Conservation (phyloP, 2,113 vertebrate species). For the Archocentrus centrarchus region DNA sequence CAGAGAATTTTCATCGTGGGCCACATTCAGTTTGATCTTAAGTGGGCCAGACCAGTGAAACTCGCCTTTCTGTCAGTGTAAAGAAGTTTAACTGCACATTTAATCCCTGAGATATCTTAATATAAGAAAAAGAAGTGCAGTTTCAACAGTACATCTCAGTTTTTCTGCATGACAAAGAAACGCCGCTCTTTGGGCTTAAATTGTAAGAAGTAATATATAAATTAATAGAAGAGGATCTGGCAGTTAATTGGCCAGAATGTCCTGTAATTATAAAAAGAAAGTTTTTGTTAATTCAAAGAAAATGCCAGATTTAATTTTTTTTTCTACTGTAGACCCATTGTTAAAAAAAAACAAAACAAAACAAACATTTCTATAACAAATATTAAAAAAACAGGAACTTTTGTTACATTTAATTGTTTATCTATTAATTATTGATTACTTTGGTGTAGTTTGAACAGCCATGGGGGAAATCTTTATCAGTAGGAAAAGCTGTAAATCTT, state of each 20-base stretch:
- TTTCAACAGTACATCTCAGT: background rate
- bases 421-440: fast-evolving
- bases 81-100: background rate
- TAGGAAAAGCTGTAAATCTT: fast-evolving
- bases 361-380: too few species aligned
- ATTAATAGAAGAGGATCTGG: background rate
- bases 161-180: too few species aligned
- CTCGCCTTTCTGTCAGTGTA: background rate
- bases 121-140: background rate
- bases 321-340: too few species aligned
- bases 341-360: too few species aligned
- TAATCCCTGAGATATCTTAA: background rate
- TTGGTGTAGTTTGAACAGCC: background rate
- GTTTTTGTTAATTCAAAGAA: fast-evolving
- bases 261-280: background rate
- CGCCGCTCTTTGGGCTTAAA: background rate
- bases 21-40: background rate
- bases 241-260: background rate
- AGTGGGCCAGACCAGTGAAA: background rate
- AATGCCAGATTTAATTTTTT: background rate
- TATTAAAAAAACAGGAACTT: too few species aligned
- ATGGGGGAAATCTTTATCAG: background rate
- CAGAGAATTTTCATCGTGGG: background rate
- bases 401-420: background rate
- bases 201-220: background rate